Percentiles rank a stretch among this genome's conserved stretches.
Evolutionary conservation across 2,888 invertebrate genomes (phyloP).

Genomic region (Drosophila neotestacea): DNA sequence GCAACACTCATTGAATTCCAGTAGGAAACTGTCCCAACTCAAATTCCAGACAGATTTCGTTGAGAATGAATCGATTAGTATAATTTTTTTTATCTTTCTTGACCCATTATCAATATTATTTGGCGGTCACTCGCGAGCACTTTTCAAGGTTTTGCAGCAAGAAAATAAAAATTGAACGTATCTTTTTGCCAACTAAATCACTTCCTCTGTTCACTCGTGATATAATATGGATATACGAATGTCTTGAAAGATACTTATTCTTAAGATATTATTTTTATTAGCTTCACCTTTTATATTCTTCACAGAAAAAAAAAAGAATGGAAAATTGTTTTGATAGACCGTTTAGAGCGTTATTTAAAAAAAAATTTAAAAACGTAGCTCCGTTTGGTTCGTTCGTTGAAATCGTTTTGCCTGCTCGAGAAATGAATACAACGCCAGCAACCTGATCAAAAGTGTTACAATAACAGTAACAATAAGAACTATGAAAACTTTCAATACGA

Average conservation of each 20-base stretch:
- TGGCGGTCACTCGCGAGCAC: conserved; percentile 19
- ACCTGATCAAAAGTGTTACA: conserved; percentile 30
- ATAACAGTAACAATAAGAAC: conserved; percentile 14
- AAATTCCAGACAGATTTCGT: conserved; percentile 8
- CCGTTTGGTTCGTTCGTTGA: conserved; percentile 69
- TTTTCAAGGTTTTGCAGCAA: conserved; percentile 19
- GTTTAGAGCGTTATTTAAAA: conserved; percentile 23
- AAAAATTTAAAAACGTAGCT: conserved; percentile 27
- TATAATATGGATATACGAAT: background rate
- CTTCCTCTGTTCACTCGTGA: background rate
- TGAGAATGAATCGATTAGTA: background rate
- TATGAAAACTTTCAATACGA: conserved; percentile 34
- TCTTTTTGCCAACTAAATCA: background rate
- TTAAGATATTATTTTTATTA: background rate
- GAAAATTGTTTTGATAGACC: conserved; percentile 17
- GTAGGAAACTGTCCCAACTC: background rate
- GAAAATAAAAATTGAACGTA: background rate
- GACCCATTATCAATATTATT: background rate
- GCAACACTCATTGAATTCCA: conserved; percentile 52
- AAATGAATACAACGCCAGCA: conserved; percentile 27
- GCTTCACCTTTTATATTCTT: conserved; percentile 53
- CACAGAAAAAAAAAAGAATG: conserved; percentile 28
- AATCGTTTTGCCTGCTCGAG: conserved; percentile 63
- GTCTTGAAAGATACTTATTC: background rate
- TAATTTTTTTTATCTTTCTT: conserved; percentile 2